Conservation (phyloP, 2,797 vertebrate genomes). For the Mycteria americana region DNA sequence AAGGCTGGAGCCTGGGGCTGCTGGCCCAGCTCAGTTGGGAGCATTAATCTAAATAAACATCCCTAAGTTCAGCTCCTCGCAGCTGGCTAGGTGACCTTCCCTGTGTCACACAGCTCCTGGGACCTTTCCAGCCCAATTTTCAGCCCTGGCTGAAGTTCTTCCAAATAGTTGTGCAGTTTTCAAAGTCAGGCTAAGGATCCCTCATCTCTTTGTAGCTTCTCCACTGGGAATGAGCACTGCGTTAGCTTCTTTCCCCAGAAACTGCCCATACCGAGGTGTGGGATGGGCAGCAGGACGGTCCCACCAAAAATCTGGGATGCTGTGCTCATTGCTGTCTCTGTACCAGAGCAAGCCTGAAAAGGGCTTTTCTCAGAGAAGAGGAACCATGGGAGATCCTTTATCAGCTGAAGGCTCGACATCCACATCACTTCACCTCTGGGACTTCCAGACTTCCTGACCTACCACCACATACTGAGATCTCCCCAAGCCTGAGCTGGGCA, state of each 20-base stretch:
- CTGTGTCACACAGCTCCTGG: neutral
- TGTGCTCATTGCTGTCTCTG: rapidly evolving
- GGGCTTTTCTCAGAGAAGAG: neutral
- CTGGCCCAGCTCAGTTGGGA: neutral
- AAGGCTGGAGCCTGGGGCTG: neutral
- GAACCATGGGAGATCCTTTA: neutral
- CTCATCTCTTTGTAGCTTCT: neutral
- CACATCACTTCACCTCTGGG: neutral
- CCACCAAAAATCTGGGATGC: neutral
- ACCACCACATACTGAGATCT: rapidly evolving
- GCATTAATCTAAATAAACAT: neutral
- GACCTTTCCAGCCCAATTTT: neutral
- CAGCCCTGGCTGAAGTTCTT: neutral
- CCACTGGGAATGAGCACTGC: neutral
- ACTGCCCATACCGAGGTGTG: rapidly evolving
- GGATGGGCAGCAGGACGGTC: neutral
- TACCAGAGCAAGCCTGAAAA: neutral
- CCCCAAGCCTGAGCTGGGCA: neutral
- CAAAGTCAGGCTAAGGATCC: neutral
- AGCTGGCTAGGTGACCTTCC: neutral
- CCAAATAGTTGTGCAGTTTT: neutral
- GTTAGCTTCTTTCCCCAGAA: neutral
- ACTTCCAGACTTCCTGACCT: neutral
- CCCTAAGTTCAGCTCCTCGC: rapidly evolving
- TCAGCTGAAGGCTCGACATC: neutral